Conservation (phyloP, 2,797 vertebrate species). For the Denticeps clupeoides region DNA sequence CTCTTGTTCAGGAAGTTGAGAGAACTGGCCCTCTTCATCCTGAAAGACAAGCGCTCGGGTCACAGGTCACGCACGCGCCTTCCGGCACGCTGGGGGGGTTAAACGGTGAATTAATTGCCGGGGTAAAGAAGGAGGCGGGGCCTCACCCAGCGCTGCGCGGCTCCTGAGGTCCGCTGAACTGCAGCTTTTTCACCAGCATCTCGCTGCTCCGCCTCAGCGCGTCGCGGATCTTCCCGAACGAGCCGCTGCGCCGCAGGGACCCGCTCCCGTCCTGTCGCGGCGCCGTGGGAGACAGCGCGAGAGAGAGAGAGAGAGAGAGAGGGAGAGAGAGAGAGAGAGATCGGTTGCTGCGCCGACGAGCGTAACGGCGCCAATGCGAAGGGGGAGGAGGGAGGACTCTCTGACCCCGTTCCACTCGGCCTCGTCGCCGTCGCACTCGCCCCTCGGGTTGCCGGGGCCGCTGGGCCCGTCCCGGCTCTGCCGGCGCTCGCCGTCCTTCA, state of each 20-base stretch:
- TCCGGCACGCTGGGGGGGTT: too few relatives aligned
- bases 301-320: neutral
- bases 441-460: conserved; percentile 41
- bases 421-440: conserved; percentile 59
- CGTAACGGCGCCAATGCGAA: neutral
- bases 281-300: neutral
- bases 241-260: conserved; percentile 70
- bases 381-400: neutral
- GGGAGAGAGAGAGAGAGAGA: neutral
- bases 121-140: too few relatives aligned
- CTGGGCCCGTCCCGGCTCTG: conserved; percentile 49
- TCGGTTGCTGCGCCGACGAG: too few relatives aligned
- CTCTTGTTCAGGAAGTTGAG: conserved; percentile 85
- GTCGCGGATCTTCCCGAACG: conserved; percentile 77
- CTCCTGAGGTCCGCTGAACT: conserved; percentile 73
- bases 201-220: conserved; percentile 81
- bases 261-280: conserved; percentile 67
- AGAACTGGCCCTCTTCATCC: conserved; percentile 82
- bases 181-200: conserved; percentile 84
- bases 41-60: too few relatives aligned
- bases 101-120: too few relatives aligned
- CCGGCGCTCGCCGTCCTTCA: conserved; percentile 67
- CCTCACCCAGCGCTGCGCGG: conserved; percentile 71
- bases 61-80: too few relatives aligned
- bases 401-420: conserved; percentile 77